Evolutionary conservation across 92 coral and sea anemone genomes (phyloP), one percentile per base, ranked within the genome.

Genomic region (Plumapathes pennacea): DNA sequence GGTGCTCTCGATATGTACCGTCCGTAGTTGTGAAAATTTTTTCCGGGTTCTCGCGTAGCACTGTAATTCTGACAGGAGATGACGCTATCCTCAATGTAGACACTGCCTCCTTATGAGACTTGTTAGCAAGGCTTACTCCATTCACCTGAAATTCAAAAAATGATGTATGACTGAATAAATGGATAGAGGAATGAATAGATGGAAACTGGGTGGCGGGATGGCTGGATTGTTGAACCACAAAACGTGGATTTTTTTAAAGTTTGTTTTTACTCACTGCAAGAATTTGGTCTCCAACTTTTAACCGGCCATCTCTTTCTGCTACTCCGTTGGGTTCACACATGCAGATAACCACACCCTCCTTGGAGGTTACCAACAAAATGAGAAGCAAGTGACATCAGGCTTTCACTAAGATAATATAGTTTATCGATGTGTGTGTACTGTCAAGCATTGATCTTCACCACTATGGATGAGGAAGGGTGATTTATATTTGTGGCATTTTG

Each of bases 21-120:
- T 85, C 87, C 41, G 55, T 57, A 0, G 92, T 57, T 19, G 92
- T 85, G 50, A 80, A 85, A 17, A 85, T 73, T 48, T 59, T 38
- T 43, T 85, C 86, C 6, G 92, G 87, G 13, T 85, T 76, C 26
- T 85, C 92, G 21, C 92, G 58, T 8, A 80, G 50, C 22, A 85
- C 54, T 28, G 71, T 39, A 4, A 85, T 15, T 6, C 63, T 72
- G 1, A 69, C 80, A 4, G 92, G 92, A 19, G 92, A 80, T 3
- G 83, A 22, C 4, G 87, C 83, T 5, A 80, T 57, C 23, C 92
- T 75, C 21, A 85, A n/a, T 4, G 80, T 47, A 15, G 77, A 80
- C 0, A 85, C 87, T 10, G 80, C 92, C 28, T 69, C 77, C 22
- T 58, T 67, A 50, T 85, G 84, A 11, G 59, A 55, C 38, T 63